Conservation (phyloP, 1,140 invertebrate genomes). For the Hesperophylax magnus region DNA sequence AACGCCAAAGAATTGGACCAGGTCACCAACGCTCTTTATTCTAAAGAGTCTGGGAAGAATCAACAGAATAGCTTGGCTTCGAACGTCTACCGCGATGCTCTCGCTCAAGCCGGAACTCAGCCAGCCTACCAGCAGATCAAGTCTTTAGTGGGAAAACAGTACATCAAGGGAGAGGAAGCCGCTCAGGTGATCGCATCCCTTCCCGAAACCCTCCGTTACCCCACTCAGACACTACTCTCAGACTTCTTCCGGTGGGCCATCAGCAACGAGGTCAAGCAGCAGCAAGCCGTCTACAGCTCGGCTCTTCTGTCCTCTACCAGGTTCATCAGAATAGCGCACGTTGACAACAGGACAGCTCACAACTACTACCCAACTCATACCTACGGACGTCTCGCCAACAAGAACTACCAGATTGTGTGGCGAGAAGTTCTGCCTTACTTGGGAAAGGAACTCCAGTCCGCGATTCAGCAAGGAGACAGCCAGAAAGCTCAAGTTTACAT, state of each 20-base stretch:
- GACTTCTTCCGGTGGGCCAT: slow-evolving; percentile 72
- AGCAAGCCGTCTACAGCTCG: slow-evolving; percentile 68
- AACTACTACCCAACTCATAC: slow-evolving; percentile 75
- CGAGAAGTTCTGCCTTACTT: slow-evolving; percentile 75
- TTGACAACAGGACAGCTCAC: slow-evolving; percentile 71
- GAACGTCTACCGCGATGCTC: slow-evolving; percentile 75
- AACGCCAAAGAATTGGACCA: slow-evolving; percentile 71
- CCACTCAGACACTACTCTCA: slow-evolving; percentile 75
- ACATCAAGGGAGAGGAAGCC: slow-evolving; percentile 72
- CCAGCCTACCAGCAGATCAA: slow-evolving; percentile 76
- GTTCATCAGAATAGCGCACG: slow-evolving; percentile 72
- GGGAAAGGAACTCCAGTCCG: slow-evolving; percentile 67
- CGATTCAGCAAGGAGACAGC: slow-evolving; percentile 69
- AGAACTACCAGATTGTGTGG: slow-evolving; percentile 67
- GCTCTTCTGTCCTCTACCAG: slow-evolving; percentile 73
- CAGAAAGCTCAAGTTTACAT: slow-evolving; percentile 74
- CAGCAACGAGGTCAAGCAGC: slow-evolving; percentile 65
- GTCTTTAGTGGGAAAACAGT: slow-evolving; percentile 72
- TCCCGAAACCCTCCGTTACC: slow-evolving; percentile 70
- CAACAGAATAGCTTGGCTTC: slow-evolving; percentile 59
- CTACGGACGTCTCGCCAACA: slow-evolving; percentile 71
- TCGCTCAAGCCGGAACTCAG: slow-evolving; percentile 76
- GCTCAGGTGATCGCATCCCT: slow-evolving; percentile 70
- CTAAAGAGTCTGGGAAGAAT: slow-evolving; percentile 42
- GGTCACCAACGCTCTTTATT: slow-evolving; percentile 47